Evolutionary conservation across 2,888 invertebrate species (phyloP), one percentile per base, ranked within the genome.

Genomic region (Heliconius erato): DNA sequence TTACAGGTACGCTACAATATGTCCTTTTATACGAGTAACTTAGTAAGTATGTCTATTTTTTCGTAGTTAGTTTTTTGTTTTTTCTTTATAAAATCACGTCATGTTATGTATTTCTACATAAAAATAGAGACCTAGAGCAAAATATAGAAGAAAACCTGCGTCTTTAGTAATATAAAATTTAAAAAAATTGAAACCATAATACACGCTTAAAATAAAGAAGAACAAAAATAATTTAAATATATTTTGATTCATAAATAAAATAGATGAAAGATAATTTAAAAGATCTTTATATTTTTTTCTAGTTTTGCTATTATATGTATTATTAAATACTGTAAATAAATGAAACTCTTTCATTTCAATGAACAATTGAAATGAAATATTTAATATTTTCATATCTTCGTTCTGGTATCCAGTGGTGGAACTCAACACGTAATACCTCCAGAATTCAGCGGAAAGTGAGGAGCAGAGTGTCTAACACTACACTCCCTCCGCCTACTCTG

Each of bases 1-100:
- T 63, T 78, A 5, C 78, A 78, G 78, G 67, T 67, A 78, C n/a
- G 59, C 40, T 63, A 65, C 16, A 72, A 44, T 12, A 40, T 72
- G 26, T 49, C n/a, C 63, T 35, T 63, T 35, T 35, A 32, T 59
- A 74, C 14, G 23, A 35, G 35, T 76, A 40, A n/a, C 23, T 7
- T n/a, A 16, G 76, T 76, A 76, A 76, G 76, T 63, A 35, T n/a
- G 35, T 14, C 3, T 63, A 35, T 35, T 3, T 6, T 74, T 14
- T 59, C 40, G n/a, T 44, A 72, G 5, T n/a, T 11, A 40, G 0
- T 49, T 49, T 49, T 54, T 19, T 54, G 2, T 54, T 3, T 23
- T 19, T 59, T 11, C n/a, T 9, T 59, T 23, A 59, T n/a, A 14
- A 35, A 35, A 35, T n/a, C 11, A 71, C 44, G 44, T 71, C 40